These are phyloP conservation scores for Chanos chanos DNA, from an alignment of 2,797 vertebrate species.

Conservation along the genomic window DNA sequence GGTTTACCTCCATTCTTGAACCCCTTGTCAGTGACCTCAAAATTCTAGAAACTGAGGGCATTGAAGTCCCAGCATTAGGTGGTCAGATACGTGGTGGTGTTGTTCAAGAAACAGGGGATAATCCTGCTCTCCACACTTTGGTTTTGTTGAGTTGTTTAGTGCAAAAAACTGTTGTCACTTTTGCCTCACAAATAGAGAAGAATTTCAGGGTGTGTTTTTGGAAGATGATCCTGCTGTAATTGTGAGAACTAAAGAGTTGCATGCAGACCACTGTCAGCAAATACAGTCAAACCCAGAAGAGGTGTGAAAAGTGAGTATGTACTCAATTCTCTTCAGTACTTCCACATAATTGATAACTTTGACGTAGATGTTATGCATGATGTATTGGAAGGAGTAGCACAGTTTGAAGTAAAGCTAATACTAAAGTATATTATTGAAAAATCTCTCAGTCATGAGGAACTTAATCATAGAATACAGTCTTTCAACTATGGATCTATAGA, in stretches of 20 bases:
- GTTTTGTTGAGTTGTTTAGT: slow-evolving; percentile 31
- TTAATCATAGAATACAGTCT: slow-evolving; percentile 22
- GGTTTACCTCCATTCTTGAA: background rate
- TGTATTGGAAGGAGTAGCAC: slow-evolving; percentile 20
- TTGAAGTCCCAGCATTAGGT: background rate
- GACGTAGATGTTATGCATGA: slow-evolving; percentile 26
- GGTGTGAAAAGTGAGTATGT: slow-evolving; percentile 10
- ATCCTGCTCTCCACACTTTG: slow-evolving; percentile 20
- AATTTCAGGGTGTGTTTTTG: slow-evolving; percentile 30
- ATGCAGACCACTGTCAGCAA: background rate
- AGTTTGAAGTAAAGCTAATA: slow-evolving; percentile 24
- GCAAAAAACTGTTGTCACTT: slow-evolving; percentile 13
- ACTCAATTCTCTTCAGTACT: slow-evolving; percentile 24
- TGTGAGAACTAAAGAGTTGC: slow-evolving; percentile 5
- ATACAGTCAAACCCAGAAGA: background rate
- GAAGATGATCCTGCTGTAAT: slow-evolving; percentile 11
- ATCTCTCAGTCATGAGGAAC: slow-evolving; percentile 1
- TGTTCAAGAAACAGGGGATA: slow-evolving; percentile 20
- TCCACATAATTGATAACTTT: slow-evolving; percentile 10
- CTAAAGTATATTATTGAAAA: background rate
- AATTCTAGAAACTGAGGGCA: background rate
- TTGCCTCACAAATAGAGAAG: slow-evolving; percentile 13
- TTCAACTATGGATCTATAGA: slow-evolving; percentile 28
- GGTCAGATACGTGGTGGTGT: background rate
- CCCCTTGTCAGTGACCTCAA: background rate